phyloP scores from a whole-genome alignment of 2,888 invertebrate species.

The Acanthococcus lagerstroemiae region DNA sequence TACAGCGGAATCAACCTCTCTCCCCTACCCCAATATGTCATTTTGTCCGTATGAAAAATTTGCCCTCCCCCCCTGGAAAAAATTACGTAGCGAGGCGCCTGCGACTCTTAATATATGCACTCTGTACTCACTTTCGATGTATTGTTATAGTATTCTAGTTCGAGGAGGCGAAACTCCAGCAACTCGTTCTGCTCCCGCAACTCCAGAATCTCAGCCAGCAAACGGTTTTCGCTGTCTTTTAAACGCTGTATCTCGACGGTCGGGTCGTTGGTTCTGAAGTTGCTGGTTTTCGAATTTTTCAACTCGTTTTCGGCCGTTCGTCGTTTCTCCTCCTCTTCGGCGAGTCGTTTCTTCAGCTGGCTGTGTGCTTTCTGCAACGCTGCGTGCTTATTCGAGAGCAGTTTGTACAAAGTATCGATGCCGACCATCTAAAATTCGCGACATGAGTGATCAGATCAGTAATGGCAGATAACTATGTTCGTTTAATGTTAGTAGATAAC shows the following conservation, averaged over 20 bases:
- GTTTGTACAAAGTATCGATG: conserved; percentile 37
- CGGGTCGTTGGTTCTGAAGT: no score
- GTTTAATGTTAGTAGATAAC: no score
- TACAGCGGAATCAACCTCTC: no score
- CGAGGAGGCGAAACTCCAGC: conserved; percentile 65
- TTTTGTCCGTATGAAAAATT: no score
- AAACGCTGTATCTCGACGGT: conserved; percentile 35
- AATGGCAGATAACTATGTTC: no score
- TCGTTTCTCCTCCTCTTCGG: conserved; percentile 34
- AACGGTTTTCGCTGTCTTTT: conserved; percentile 40
- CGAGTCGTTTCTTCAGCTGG: conserved; percentile 33
- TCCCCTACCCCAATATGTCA: no score
- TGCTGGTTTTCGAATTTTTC: conserved; percentile 20
- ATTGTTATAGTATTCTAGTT: conserved; percentile 52
- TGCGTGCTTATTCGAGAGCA: conserved; percentile 37
- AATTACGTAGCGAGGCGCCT: no score
- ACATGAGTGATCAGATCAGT: conserved; percentile 2
- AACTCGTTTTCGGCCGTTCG: conserved; percentile 32
- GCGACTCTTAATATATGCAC: background rate
- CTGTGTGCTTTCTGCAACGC: conserved; percentile 36
- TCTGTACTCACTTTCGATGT: conserved; percentile 13
- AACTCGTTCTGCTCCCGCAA: conserved; percentile 69
- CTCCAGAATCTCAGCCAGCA: conserved; percentile 59
- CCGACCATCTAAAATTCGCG: conserved; percentile 36
- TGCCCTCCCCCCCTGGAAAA: no score